Base-by-base conservation (phyloP, 2,113 vertebrate genomes). In the Grantiella picta region DNA sequence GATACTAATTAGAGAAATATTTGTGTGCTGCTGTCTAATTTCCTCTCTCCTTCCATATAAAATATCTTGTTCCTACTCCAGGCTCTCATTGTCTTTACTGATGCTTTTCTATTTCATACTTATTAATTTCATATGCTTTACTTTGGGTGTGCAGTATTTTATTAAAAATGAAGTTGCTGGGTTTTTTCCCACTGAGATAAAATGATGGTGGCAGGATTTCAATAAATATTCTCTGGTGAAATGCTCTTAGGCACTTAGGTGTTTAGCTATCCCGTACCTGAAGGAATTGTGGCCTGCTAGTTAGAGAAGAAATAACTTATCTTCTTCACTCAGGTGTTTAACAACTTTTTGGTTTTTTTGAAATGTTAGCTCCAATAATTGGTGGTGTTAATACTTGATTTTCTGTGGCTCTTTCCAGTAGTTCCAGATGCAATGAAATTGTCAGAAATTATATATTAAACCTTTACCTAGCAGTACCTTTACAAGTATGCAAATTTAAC, bases 1-100 rank as follows among this genome's bases (percentile, higher is more conserved):
- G 92, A 94, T 40, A 64, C 81, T 97, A 96, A 96, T 97, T 96
- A 94, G 77, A 90, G 91, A 96, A 97, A 66, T 96, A 94, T 47
- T 94, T 94, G 16, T 79, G 40, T 77, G 44, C 49, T 95, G 87
- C 72, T 81, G 66, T 60, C 64, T 88, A 82, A 92, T 95, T 90
- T 82, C 75, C 57, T 90, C 83, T 92, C 52, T 85, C 56, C 56
- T 91, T 91, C 47, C 47, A 56, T 82, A 56, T 76, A 59, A 94
- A 97, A 89, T 81, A 64, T 82, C 28, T 86, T 82, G 33, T 60
- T 92, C 53, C 31, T 82, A 28, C 70, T 93, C 35, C 77, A 79
- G 47, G 61, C 65, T 95, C 83, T 89, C 54, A n/a, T 93, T 64
- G 78, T 84, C 65, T 93, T 86, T 71, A 75, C 33, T 64, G 70